These are phyloP conservation scores for Thereva unica DNA, from an alignment of 2,888 invertebrate genomes.

Conservation along the genomic window DNA sequence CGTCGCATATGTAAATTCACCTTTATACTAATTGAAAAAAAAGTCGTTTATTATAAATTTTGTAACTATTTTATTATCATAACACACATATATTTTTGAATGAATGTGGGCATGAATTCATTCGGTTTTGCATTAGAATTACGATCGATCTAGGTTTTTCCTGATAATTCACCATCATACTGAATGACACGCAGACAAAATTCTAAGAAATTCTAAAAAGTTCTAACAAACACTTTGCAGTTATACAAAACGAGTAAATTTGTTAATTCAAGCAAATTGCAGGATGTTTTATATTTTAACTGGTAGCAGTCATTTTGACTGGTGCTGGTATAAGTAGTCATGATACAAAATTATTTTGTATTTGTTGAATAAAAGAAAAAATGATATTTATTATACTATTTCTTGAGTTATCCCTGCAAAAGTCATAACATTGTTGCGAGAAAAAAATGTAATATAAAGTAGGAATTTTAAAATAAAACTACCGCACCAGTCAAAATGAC, in stretches of 20 bases:
- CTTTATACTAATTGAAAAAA: background rate
- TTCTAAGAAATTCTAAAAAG: background rate
- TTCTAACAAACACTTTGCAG: constrained; percentile 14
- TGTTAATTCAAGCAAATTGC: constrained; percentile 13
- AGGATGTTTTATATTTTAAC: constrained; percentile 14
- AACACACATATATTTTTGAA: constrained; percentile 25
- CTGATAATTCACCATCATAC: constrained; percentile 13
- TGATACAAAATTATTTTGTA: constrained; percentile 28
- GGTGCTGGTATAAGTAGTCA: constrained; percentile 23
- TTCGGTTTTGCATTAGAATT: constrained; percentile 15
- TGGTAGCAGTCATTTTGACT: constrained; percentile 7
- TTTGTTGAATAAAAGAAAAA: constrained; percentile 23
- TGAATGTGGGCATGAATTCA: constrained; percentile 19
- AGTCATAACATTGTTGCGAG: constrained; percentile 21
- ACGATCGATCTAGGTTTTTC: constrained; percentile 2
- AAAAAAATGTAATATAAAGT: constrained; percentile 24
- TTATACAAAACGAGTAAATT: constrained; percentile 30
- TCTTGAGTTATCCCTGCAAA: constrained; percentile 28
- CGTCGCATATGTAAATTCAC: no score
- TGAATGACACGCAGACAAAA: constrained; percentile 11
- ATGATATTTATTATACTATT: constrained; percentile 21
- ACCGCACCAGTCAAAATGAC: constrained; percentile 21
- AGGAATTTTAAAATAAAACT: constrained; percentile 17
- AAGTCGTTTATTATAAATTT: no score
- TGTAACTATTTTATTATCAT: background rate